Evolutionary conservation across 1,140 invertebrate species (phyloP), one percentile per base, ranked within the genome.

Genomic region (Pinna nobilis): DNA sequence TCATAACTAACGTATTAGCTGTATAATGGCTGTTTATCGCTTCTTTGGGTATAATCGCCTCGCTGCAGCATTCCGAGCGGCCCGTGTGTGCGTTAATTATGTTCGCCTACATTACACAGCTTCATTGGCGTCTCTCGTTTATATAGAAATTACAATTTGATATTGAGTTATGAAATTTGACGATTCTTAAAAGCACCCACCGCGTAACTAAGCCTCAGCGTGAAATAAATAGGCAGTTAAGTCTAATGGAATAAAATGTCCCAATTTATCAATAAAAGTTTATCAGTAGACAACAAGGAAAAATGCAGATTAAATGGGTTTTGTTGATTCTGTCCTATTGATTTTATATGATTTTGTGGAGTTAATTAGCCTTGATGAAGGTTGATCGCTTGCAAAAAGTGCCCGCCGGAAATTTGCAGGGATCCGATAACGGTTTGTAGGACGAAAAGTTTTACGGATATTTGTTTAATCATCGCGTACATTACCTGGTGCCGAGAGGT

Each of bases 291-390:
- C n/a, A 9, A 11, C 39, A 44, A 44, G 9, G 9, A 11, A 44
- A 44, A 44, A 44, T 44, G 39, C n/a, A 9, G 39, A 9, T 9
- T 44, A 9, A 44, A 44, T 44, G n/a, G 39, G 39, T n/a, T 44
- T 44, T 44, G 39, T 44, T 44, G 39, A n/a, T 9, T 44, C 39
- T 44, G n/a, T 44, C n/a, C n/a, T n/a, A 44, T 44, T 44, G 39
- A 44, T 44, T 44, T 44, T 44, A 44, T 44, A 44, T n/a, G 39
- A 44, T 44, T 44, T 44, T 44, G n/a, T 44, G n/a, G 39, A 44
- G 39, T 44, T 44, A 44, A 44, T 44, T 44, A 44, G 9, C 39
- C 39, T 44, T 44, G 39, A 44, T 44, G 39, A 44, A 44, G 39
- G 9, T 44, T 44, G 39, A 44, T 44, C 9, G 9, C 39, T 44